Percentiles rank a stretch among this genome's conserved stretches.
Evolutionary conservation across 2,888 invertebrate species (phyloP).

Genomic region (Apodemia mormo): DNA sequence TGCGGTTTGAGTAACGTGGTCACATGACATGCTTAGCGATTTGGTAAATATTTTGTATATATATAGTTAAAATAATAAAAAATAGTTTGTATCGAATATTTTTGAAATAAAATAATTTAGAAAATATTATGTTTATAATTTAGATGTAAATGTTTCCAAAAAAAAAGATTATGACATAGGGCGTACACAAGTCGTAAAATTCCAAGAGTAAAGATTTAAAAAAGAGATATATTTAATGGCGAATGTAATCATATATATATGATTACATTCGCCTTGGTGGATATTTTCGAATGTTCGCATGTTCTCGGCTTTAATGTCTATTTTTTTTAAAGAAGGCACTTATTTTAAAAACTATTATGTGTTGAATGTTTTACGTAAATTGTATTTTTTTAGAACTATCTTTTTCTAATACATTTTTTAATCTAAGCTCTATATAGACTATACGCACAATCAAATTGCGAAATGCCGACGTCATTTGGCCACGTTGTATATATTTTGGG

Average conservation of each 20-base stretch:
- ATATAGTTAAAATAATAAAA: slow-evolving; percentile 12
- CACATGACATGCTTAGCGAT: background rate
- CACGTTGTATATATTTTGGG: slow-evolving; percentile 27
- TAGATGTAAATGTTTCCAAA: slow-evolving; percentile 1
- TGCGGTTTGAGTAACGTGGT: slow-evolving; percentile 13
- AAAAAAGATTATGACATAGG: background rate
- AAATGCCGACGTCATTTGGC: slow-evolving; percentile 23
- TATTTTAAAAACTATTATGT: background rate
- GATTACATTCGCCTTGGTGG: background rate
- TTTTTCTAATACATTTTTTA: background rate
- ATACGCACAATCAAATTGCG: slow-evolving; percentile 30
- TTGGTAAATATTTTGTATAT: slow-evolving; percentile 15
- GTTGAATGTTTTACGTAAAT: background rate
- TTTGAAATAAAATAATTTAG: background rate
- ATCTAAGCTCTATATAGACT: background rate
- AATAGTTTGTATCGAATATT: background rate
- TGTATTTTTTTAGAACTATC: slow-evolving; percentile 3
- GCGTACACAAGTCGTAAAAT: slow-evolving; percentile 1
- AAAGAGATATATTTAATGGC: background rate
- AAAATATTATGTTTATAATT: slow-evolving; percentile 5
- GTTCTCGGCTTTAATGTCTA: too few species aligned
- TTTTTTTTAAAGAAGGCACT: background rate
- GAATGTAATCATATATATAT: background rate
- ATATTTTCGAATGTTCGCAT: background rate
- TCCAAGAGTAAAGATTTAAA: background rate